Conservation (phyloP, 2,113 vertebrate genomes). For the Acrocephalus arundinaceus region DNA sequence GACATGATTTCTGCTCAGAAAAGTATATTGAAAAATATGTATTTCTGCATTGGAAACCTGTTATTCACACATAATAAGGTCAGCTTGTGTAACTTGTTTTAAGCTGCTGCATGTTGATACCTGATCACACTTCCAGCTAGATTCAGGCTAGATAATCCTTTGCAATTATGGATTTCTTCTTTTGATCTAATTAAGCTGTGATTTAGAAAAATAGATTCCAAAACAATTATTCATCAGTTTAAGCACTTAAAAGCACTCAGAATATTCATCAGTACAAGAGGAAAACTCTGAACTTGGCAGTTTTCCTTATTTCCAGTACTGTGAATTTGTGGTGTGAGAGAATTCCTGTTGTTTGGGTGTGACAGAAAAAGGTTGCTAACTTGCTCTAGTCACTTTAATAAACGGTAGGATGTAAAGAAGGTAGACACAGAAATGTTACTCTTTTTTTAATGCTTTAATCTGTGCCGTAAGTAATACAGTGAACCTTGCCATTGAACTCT, state of each 20-base stretch:
- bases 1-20: constrained; percentile 78
- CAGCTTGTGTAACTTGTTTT: constrained; percentile 65
- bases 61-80: constrained; percentile 73
- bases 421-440: neutral
- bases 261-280: neutral
- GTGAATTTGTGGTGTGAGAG: neutral
- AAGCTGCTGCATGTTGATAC: constrained; percentile 62
- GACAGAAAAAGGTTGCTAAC: neutral
- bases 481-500: neutral
- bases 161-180: constrained; percentile 61
- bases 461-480: neutral
- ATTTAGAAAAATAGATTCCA: constrained; percentile 19
- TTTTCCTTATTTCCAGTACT: neutral
- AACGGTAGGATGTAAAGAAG: neutral
- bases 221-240: constrained; percentile 60
- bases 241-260: constrained; percentile 46
- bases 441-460: neutral
- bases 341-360: neutral
- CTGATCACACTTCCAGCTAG: constrained; percentile 54
- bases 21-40: constrained; percentile 77
- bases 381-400: neutral
- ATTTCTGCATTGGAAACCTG: constrained; percentile 72
- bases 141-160: constrained; percentile 34
- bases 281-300: neutral
- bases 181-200: constrained; percentile 67